phyloP scores from a whole-genome alignment of 2,888 invertebrate genomes.

The Ochropleura leucogaster region DNA sequence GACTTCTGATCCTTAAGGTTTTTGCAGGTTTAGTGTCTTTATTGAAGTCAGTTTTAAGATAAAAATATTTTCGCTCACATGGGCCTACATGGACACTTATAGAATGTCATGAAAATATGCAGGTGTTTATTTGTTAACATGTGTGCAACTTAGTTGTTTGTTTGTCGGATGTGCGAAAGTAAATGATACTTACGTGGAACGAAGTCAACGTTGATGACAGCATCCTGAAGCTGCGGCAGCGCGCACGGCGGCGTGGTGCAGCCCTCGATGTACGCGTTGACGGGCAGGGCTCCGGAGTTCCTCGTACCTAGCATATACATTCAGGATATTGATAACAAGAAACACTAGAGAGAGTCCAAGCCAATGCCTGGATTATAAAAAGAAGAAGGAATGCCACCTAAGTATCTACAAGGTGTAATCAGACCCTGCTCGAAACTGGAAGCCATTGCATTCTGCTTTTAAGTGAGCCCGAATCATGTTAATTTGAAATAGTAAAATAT shows the following conservation, averaged over 20 bases:
- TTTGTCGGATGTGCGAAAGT: background rate
- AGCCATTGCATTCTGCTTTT: background rate
- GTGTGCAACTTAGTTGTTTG: background rate
- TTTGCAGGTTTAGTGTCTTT: background rate
- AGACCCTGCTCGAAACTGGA: no score
- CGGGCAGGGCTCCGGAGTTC: constrained; percentile 63
- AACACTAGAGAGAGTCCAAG: background rate
- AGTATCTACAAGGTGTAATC: no score
- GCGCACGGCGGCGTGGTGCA: constrained; percentile 71
- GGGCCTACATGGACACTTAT: no score
- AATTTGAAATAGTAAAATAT: background rate
- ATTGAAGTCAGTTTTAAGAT: background rate
- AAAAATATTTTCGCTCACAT: no score
- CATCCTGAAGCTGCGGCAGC: constrained; percentile 69
- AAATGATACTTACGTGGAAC: constrained; percentile 69
- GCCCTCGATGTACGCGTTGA: constrained; percentile 70
- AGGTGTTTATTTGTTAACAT: background rate
- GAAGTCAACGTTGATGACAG: constrained; percentile 71
- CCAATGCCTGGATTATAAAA: background rate
- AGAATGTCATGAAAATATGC: no score
- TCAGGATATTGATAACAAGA: background rate
- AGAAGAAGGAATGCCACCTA: background rate
- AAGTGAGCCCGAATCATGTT: no score
- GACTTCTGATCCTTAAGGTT: background rate
- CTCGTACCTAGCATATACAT: background rate